phyloP scores from a whole-genome alignment of 1,140 invertebrate species.

The Lordiphosa stackelbergi region DNA sequence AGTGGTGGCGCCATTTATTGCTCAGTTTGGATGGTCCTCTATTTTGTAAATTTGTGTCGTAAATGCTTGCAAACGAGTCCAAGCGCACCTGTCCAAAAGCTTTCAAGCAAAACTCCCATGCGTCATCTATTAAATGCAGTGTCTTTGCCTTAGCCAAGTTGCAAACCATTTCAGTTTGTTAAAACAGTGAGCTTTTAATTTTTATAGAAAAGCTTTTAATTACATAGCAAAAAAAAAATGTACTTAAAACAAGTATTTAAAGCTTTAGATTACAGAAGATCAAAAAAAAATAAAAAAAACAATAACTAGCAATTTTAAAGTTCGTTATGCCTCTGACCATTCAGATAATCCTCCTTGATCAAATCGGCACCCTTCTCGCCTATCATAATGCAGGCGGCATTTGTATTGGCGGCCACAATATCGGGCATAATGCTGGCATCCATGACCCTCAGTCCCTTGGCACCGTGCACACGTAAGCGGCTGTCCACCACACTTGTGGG shows the following conservation, averaged over 20 bases:
- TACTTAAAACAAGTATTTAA: slow-evolving; percentile 6
- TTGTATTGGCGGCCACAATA: slow-evolving; percentile 86
- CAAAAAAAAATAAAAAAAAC: too few relatives aligned
- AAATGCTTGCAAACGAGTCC: too few relatives aligned
- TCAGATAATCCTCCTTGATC: slow-evolving; percentile 80
- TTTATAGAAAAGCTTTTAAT: slow-evolving; percentile 2
- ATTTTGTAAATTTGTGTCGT: too few relatives aligned
- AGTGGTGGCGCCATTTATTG: too few relatives aligned
- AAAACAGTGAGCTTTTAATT: too few relatives aligned
- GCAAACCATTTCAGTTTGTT: too few relatives aligned
- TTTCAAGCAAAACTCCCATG: too few relatives aligned
- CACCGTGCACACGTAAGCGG: slow-evolving; percentile 82
- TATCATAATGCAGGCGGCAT: slow-evolving; percentile 87
- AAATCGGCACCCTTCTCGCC: slow-evolving; percentile 87
- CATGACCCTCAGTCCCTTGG: slow-evolving; percentile 84
- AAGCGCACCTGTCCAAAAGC: too few relatives aligned
- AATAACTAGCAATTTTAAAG: slow-evolving; percentile 22
- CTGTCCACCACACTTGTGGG: slow-evolving; percentile 82
- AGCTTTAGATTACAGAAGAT: slow-evolving; percentile 15
- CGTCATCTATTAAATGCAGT: too few relatives aligned
- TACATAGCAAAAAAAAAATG: slow-evolving; percentile 18
- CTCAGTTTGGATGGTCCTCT: too few relatives aligned
- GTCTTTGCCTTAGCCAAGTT: too few relatives aligned
- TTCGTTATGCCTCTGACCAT: slow-evolving; percentile 38
- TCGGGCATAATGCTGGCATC: slow-evolving; percentile 90